A percentile compares a stretch with the other conserved stretches of the same genome.
phyloP scores from a whole-genome alignment of 1,140 invertebrate genomes.

The Drosophila kepulauana region DNA sequence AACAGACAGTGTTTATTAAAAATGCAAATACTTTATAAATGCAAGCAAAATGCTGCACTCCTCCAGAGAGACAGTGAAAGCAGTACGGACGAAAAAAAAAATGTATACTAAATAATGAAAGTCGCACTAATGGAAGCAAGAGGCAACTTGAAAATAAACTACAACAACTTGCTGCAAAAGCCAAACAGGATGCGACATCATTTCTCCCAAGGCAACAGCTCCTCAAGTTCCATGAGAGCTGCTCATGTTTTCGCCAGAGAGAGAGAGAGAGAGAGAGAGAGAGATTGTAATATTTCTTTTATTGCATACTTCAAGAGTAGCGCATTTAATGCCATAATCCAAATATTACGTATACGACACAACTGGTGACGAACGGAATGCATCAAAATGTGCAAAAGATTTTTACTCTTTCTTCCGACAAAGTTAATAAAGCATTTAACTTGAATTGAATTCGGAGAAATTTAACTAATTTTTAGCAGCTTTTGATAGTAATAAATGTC shows the following conservation, averaged over 20 bases:
- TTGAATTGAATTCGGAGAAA: too few species aligned
- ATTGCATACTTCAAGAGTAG: too few species aligned
- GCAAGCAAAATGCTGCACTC: constrained; percentile 67
- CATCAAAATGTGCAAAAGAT: too few species aligned
- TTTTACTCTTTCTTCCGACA: too few species aligned
- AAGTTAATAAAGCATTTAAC: too few species aligned
- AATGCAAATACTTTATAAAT: constrained; percentile 75
- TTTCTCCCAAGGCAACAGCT: not conserved
- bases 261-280: too few species aligned
- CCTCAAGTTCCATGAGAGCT: not conserved
- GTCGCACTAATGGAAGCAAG: constrained; percentile 25
- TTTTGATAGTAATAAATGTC: too few species aligned
- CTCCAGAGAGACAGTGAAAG: constrained; percentile 19
- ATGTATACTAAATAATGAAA: constrained; percentile 62
- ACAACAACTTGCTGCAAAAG: constrained; percentile 14
- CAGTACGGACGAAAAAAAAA: not conserved
- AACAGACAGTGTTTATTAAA: constrained; percentile 65
- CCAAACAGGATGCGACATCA: constrained; percentile 9
- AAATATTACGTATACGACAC: too few species aligned
- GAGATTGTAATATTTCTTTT: not conserved
- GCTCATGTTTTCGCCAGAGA: not conserved
- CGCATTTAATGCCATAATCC: too few species aligned
- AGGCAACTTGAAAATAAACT: constrained; percentile 7
- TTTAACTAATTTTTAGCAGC: too few species aligned
- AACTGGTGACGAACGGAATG: too few species aligned